These are phyloP conservation scores for Bagarius yarrelli DNA, from an alignment of 2,113 vertebrate species.

Conservation along the genomic window DNA sequence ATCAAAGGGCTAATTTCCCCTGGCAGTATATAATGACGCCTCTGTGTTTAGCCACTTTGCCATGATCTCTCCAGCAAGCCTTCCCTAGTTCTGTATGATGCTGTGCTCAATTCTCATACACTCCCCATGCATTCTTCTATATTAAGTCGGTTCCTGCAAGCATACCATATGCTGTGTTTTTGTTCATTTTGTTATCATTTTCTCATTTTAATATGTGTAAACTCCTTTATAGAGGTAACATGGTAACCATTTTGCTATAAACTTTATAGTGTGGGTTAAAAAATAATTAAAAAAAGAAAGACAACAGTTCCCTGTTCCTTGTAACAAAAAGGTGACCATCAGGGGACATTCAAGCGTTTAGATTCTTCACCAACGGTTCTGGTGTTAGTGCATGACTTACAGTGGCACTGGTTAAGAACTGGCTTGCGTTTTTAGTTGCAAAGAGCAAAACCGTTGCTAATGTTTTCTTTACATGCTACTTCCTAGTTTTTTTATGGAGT, in stretches of 20 bases:
- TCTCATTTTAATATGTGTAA: not conserved
- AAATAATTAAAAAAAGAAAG: slow-evolving; percentile 11
- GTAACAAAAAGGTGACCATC: not conserved
- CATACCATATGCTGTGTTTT: not conserved
- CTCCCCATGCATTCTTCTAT: slow-evolving; percentile 22
- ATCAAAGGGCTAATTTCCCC: slow-evolving; percentile 48
- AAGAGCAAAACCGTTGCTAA: too few relatives aligned
- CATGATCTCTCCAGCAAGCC: slow-evolving; percentile 31
- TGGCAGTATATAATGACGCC: slow-evolving; percentile 40
- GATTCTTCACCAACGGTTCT: too few relatives aligned
- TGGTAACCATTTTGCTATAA: slow-evolving; percentile 25
- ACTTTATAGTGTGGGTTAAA: not conserved
- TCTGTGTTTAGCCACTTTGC: slow-evolving; percentile 31
- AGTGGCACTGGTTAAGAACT: too few relatives aligned
- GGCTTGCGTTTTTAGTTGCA: too few relatives aligned
- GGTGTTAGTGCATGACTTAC: too few relatives aligned
- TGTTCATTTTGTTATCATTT: slow-evolving; percentile 14
- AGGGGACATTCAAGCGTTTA: not conserved
- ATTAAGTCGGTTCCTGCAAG: not conserved
- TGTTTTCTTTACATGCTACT: too few relatives aligned
- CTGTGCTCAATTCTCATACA: slow-evolving; percentile 7
- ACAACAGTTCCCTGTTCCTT: not conserved
- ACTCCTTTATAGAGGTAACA: slow-evolving; percentile 11
- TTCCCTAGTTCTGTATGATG: slow-evolving; percentile 12
- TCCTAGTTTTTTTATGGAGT: too few relatives aligned